Conservation (phyloP, 2,113 vertebrate genomes). For the Tetrax tetrax region DNA sequence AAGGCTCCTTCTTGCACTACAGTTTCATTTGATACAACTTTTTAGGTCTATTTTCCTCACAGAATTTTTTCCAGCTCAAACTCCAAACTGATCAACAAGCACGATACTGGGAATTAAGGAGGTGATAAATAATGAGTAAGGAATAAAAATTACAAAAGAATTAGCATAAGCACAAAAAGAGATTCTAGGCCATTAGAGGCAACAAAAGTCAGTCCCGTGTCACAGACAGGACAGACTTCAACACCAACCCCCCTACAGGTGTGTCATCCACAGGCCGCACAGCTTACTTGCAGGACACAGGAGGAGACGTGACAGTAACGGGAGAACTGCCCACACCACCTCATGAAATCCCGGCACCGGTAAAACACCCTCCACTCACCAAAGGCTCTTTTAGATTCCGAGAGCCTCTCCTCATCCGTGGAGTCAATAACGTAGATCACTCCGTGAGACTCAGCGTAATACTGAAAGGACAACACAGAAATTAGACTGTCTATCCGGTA, state of each 20-base stretch:
- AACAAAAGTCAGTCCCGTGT: not conserved
- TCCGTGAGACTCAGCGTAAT: conserved; percentile 95
- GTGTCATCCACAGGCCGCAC: not conserved
- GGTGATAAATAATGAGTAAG: not conserved
- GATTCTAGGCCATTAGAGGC: not conserved
- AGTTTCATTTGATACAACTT: not conserved
- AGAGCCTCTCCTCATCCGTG: conserved; percentile 90
- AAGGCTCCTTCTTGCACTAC: not conserved
- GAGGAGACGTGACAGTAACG: rapidly evolving
- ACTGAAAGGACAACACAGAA: conserved; percentile 72
- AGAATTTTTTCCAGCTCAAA: not conserved
- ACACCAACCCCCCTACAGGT: not conserved
- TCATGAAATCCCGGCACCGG: not conserved
- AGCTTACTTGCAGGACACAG: not conserved
- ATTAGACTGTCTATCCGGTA: rapidly evolving
- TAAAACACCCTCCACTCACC: conserved; percentile 74
- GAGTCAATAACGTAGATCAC: conserved; percentile 98
- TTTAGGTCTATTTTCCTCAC: not conserved
- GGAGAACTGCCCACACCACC: not conserved
- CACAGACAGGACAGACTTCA: not conserved
- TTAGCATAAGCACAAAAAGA: not conserved
- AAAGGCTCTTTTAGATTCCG: conserved; percentile 93
- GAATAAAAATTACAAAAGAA: not conserved
- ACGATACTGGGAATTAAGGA: not conserved
- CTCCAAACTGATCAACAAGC: not conserved